Base-by-base conservation (phyloP, 2,113 vertebrate species). In the Psephotus haematonotus region DNA sequence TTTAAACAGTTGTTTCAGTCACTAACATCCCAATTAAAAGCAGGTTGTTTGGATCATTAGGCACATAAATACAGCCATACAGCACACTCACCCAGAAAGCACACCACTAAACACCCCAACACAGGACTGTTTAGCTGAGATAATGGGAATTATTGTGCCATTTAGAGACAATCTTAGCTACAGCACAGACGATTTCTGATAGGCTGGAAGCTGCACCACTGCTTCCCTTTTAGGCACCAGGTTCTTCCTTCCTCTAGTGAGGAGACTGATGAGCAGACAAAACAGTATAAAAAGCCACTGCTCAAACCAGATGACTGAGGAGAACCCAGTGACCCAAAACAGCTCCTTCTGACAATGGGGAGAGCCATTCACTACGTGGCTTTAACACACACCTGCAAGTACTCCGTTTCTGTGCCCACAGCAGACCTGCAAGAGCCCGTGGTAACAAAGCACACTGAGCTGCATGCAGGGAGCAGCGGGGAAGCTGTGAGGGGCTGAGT, bases 11-110 rank as follows among this genome's bases (percentile, higher is more conserved):
- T 92, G 90, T 47, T 92, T 86, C 93, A 96, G 69, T 44, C 92
- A 93, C 7, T 69, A 90, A 72, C 76, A 65, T 39, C 31, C 65
- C 88, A 96, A 86, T 95, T 90, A 95, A 90, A 94, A 92, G 55
- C 71, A 71, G 47, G 83, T 3, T 95, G 79, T 29, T 53, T 83
- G 88, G 90, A 29, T 96, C 93, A 90, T 95, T 86, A 96, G 60
- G 71, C 85, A 78, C 29, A 39, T 27, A 47, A 88, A 70, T 35
- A 74, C 10, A 55, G 37, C 63, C 50, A 13, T 43, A 62, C 4
- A 9, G 14, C 7, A 4, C 31, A 22, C 16, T 86, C 78, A 20
- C 49, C 59, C 78, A 67, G 68, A 86, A 63, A 78, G 28, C 25
- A 29, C 6, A 14, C 22, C 70, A 16, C 67, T 24, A 55, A 72